phyloP scores from a whole-genome alignment of 2,113 vertebrate genomes.

The Pteropus alecto region DNA sequence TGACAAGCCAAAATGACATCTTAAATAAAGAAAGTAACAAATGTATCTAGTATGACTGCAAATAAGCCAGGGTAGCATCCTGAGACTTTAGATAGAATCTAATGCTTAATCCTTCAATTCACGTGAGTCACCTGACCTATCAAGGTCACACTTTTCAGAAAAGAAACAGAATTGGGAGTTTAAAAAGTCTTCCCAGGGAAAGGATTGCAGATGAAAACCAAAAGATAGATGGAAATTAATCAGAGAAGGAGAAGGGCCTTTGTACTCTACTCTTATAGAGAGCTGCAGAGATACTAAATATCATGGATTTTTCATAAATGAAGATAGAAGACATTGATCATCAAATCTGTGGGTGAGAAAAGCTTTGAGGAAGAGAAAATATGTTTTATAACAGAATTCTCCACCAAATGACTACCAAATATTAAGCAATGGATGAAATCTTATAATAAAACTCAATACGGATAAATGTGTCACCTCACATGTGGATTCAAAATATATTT shows the following conservation, averaged over 20 bases:
- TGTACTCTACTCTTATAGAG: not conserved
- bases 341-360: not conserved
- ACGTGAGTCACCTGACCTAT: not conserved
- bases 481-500: not conserved
- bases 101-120: not conserved
- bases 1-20: conserved; percentile 38
- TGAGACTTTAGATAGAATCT: not conserved
- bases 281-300: not conserved
- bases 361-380: not conserved
- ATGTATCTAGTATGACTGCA: not conserved
- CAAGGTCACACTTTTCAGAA: not conserved
- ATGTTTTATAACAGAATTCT: not conserved
- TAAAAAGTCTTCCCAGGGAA: not conserved
- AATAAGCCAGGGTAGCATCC: not conserved
- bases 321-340: not conserved
- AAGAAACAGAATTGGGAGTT: not conserved
- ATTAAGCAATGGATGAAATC: not conserved
- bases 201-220: not conserved
- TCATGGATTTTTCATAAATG: not conserved
- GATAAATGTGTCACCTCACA: not conserved
- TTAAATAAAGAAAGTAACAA: not conserved
- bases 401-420: not conserved
- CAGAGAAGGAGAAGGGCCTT: not conserved
- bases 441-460: not conserved
- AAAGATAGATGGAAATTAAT: not conserved